Conservation (phyloP, 2,113 vertebrate genomes). For the Serilophus lunatus region DNA sequence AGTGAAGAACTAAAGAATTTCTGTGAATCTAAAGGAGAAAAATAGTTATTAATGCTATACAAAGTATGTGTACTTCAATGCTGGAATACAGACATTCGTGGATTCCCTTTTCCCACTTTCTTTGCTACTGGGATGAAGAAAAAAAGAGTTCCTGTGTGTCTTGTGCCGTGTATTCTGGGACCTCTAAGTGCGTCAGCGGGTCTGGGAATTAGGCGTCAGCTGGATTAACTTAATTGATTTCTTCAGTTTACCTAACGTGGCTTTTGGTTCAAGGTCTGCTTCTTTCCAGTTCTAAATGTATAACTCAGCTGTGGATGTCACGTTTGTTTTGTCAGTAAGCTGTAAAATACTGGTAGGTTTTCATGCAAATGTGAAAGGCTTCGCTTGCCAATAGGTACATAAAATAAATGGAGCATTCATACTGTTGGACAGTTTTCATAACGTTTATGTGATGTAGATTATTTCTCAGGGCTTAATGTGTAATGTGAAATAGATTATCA, state of each 20-base stretch:
- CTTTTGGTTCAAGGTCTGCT: constrained; percentile 44
- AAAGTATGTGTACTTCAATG: neutral
- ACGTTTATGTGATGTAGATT: neutral
- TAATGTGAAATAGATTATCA: neutral
- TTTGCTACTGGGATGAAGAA: neutral
- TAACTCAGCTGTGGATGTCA: neutral
- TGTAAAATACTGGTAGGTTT: constrained; percentile 10
- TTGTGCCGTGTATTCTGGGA: neutral
- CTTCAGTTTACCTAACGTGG: constrained; percentile 42
- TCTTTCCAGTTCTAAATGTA: neutral
- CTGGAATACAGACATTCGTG: neutral
- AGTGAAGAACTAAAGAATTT: neutral
- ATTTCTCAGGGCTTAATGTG: neutral
- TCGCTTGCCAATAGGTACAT: neutral
- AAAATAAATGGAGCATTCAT: constrained; percentile 27
- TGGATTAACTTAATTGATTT: constrained; percentile 59
- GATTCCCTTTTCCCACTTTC: neutral
- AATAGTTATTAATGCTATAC: neutral
- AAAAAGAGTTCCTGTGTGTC: neutral
- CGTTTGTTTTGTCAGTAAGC: constrained; percentile 3
- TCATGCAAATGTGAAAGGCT: neutral
- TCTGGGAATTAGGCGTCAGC: constrained; percentile 2
- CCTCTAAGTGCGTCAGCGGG: neutral
- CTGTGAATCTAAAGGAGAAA: neutral
- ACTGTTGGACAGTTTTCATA: neutral